Evolutionary conservation across 2,797 vertebrate species (phyloP).

Genomic region (Mormyrops attenuatus): DNA sequence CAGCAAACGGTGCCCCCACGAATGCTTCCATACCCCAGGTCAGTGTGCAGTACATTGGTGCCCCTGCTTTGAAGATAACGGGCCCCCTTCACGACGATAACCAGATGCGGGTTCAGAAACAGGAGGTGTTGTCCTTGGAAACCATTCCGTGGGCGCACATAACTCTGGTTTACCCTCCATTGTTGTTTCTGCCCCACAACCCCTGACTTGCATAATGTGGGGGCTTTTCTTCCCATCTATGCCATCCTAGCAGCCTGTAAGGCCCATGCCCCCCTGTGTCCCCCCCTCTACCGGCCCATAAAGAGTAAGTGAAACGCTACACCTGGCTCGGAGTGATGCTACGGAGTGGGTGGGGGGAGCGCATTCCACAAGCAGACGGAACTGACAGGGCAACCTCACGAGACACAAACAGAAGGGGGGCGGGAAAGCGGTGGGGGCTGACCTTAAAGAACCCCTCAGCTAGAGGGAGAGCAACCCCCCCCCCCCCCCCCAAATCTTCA

Average conservation of each 20-base stretch:
- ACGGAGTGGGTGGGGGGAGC: not conserved
- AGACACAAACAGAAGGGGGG: slow-evolving; percentile 27
- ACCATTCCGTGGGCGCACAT: not conserved
- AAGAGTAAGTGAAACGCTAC: slow-evolving; percentile 26
- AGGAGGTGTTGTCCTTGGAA: not conserved
- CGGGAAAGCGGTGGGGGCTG: slow-evolving; percentile 10
- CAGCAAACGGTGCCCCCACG: not conserved
- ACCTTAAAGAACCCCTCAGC: slow-evolving; percentile 33
- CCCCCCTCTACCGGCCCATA: not conserved
- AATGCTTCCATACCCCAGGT: not conserved
- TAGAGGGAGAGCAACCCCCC: not conserved
- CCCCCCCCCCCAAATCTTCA: slow-evolving; percentile 16
- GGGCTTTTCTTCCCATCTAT: not conserved
- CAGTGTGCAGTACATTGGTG: not conserved
- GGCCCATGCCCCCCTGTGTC: not conserved
- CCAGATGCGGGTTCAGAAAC: not conserved
- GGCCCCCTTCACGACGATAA: not conserved
- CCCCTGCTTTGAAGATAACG: slow-evolving; percentile 8
- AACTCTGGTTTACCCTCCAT: not conserved
- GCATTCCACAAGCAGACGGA: not conserved
- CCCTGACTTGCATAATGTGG: not conserved
- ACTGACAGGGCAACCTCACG: slow-evolving; percentile 30
- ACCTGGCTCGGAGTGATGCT: not conserved
- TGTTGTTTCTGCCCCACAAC: not conserved
- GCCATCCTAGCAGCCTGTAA: not conserved